Conservation (phyloP, 2,113 vertebrate species). For the Lophura nycthemera region DNA sequence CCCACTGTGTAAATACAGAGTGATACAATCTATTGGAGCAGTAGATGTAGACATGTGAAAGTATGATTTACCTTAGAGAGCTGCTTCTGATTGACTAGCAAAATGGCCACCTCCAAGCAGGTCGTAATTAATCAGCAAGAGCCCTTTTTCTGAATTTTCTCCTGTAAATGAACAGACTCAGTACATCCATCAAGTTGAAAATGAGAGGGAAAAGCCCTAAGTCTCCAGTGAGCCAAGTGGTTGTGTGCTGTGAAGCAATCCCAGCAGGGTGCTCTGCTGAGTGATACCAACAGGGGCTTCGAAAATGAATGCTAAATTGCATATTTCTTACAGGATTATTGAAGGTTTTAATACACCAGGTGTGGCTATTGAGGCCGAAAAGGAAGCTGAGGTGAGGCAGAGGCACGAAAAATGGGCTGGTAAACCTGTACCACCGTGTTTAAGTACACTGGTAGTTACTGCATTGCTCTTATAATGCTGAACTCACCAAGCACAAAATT, state of each 20-base stretch:
- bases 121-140: constrained; percentile 52
- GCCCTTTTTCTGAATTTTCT: constrained; percentile 3
- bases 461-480: neutral
- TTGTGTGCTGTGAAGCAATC: neutral
- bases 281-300: neutral
- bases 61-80: constrained; percentile 4
- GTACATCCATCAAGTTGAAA: neutral
- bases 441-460: neutral
- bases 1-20: constrained; percentile 5
- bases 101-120: constrained; percentile 28
- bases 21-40: constrained; percentile 28
- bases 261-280: neutral
- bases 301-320: neutral
- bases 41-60: neutral
- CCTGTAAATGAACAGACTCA: constrained; percentile 1
- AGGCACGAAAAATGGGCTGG: neutral
- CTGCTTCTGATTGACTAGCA: constrained; percentile 39
- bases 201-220: neutral
- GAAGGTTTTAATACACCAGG: neutral
- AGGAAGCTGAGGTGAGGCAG: neutral
- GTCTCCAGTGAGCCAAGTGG: neutral
- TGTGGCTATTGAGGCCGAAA: neutral
- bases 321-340: neutral
- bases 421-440: neutral
- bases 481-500: neutral